Evolutionary conservation across 2,797 vertebrate species (phyloP).

Genomic region (Anabas testudineus): DNA sequence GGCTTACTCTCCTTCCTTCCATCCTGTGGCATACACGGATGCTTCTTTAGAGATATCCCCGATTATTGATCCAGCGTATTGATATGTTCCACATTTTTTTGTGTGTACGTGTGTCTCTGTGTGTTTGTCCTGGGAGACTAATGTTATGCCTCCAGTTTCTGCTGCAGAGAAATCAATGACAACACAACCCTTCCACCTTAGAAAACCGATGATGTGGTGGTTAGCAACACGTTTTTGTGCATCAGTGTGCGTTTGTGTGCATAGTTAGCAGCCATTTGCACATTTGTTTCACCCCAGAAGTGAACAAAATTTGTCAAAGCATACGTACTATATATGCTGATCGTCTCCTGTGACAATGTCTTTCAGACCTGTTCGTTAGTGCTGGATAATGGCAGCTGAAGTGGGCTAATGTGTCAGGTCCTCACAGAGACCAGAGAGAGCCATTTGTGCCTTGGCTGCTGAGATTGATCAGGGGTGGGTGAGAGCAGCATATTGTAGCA

Average conservation of each 20-base stretch:
- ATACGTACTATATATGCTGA: constrained; percentile 29
- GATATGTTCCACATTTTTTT: constrained; percentile 65
- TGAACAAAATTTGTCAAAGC: constrained; percentile 21
- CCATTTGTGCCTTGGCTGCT: constrained; percentile 59
- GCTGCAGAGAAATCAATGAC: constrained; percentile 79
- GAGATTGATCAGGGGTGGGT: constrained; percentile 72
- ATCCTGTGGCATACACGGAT: constrained; percentile 38
- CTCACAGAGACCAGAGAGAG: constrained; percentile 39
- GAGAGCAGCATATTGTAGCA: constrained; percentile 69
- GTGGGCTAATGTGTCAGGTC: constrained; percentile 57
- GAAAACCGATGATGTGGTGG: constrained; percentile 54
- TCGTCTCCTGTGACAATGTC: constrained; percentile 17
- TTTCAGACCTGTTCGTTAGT: constrained; percentile 48
- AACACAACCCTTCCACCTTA: constrained; percentile 57
- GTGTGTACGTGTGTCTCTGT: constrained; percentile 19
- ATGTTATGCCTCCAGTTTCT: constrained; percentile 72
- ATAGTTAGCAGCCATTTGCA: constrained; percentile 20
- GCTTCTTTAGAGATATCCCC: constrained; percentile 60
- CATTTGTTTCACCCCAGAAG: constrained; percentile 3
- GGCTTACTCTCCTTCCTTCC: constrained; percentile 30
- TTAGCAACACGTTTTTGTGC: constrained; percentile 26
- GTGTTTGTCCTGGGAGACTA: constrained; percentile 63
- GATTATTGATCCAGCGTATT: constrained; percentile 66
- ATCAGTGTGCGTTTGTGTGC: background rate
- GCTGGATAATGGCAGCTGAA: constrained; percentile 45